Conservation (phyloP, 2,888 invertebrate species). For the Anthrax anthrax region DNA sequence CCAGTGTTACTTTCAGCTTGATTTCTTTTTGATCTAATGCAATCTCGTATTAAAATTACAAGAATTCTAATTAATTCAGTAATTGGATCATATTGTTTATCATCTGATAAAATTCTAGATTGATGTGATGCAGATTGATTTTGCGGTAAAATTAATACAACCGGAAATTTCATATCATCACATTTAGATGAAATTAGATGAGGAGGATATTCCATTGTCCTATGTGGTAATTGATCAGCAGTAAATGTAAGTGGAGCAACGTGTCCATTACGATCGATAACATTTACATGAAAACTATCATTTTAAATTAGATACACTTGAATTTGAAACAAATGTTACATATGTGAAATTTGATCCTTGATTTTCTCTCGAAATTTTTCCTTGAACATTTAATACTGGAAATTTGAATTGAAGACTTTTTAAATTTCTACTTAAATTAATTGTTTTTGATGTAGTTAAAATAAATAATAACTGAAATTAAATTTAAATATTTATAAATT, state of each 20-base stretch:
- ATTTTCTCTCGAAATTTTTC: neutral
- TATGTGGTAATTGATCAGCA: neutral
- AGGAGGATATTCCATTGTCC: too few relatives aligned
- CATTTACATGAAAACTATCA: neutral
- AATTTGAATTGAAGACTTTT: neutral
- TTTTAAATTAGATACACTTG: neutral
- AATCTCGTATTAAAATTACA: neutral
- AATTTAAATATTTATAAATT: neutral
- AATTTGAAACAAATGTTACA: neutral
- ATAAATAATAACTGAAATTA: neutral
- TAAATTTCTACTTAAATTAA: neutral
- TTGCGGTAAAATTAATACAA: neutral
- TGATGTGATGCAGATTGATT: neutral
- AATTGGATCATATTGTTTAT: neutral
- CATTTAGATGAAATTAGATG: too few relatives aligned
- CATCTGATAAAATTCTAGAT: neutral
- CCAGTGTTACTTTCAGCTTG: too few relatives aligned
- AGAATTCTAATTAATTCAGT: neutral
- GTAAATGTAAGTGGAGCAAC: neutral
- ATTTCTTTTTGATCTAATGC: neutral
- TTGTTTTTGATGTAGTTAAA: neutral
- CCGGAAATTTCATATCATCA: neutral
- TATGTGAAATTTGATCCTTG: neutral
- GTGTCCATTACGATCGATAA: neutral
- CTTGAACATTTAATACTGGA: neutral